Evolutionary conservation across 2,113 vertebrate species (phyloP).

Genomic region (Pelecanoides urinatrix): DNA sequence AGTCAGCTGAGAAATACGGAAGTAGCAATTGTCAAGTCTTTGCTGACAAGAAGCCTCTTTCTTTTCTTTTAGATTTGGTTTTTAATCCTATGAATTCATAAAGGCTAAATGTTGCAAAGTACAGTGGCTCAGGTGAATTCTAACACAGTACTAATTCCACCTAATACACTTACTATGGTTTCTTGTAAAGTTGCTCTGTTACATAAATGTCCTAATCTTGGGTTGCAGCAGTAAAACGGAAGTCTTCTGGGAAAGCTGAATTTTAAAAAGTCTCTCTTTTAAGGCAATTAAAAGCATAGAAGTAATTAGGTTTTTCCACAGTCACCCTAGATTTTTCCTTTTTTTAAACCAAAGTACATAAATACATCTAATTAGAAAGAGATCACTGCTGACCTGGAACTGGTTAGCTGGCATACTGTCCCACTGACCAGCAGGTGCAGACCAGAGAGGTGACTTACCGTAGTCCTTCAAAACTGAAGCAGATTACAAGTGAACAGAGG

Average conservation of each 20-base stretch:
- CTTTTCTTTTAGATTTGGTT: constrained; percentile 37
- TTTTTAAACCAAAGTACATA: not conserved
- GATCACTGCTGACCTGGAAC: not conserved
- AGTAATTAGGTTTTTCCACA: not conserved
- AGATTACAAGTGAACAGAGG: not conserved
- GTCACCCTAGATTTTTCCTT: not conserved
- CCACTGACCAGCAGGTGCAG: constrained; percentile 4
- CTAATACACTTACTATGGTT: constrained; percentile 31
- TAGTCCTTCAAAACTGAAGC: not conserved
- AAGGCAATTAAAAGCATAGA: not conserved
- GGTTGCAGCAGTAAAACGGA: not conserved
- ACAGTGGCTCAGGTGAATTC: constrained; percentile 16
- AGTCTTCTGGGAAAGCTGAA: not conserved
- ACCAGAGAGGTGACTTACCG: not conserved
- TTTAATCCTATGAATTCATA: not conserved
- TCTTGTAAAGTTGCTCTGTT: constrained; percentile 7
- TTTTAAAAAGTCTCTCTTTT: not conserved
- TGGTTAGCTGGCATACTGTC: not conserved
- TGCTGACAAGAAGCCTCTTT: constrained; percentile 57
- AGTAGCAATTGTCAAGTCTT: not conserved
- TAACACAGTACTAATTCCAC: constrained; percentile 48
- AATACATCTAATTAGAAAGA: not conserved
- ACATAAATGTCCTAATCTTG: constrained; percentile 40
- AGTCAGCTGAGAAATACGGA: not conserved
- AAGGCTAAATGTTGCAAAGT: not conserved